Percentiles rank a stretch among this genome's conserved stretches.
phyloP scores from a whole-genome alignment of 2,113 vertebrate species.

The Gopherus evgoodei region DNA sequence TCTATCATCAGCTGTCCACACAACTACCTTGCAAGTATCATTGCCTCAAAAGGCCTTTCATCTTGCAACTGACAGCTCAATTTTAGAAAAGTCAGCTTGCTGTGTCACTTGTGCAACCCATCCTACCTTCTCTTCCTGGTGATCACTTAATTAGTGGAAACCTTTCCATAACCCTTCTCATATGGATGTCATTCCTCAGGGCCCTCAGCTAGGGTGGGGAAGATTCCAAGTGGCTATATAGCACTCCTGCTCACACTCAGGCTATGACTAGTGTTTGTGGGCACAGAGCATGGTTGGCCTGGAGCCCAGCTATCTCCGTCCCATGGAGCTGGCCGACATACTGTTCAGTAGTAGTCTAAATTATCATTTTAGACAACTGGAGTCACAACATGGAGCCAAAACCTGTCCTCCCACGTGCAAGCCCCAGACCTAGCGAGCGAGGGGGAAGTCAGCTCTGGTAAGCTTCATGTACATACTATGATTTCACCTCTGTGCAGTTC shows the following conservation, averaged over 20 bases:
- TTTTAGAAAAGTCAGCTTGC: background rate
- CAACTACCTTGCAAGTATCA: background rate
- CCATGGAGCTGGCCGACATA: background rate
- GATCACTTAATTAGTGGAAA: background rate
- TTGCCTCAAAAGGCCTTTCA: background rate
- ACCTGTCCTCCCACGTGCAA: background rate
- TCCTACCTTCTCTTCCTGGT: background rate
- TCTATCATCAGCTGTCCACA: background rate
- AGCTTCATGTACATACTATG: background rate
- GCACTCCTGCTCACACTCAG: background rate
- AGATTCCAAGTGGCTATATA: background rate
- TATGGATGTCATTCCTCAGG: background rate
- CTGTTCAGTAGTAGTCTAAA: background rate
- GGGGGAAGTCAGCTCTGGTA: background rate
- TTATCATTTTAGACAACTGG: background rate
- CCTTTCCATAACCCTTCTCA: background rate
- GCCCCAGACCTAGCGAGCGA: background rate
- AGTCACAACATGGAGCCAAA: background rate
- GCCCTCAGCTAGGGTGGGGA: background rate
- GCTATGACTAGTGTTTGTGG: background rate
- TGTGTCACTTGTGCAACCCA: background rate
- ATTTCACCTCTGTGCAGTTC: background rate
- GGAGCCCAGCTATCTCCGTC: background rate
- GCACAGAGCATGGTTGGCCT: background rate
- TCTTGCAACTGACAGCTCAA: background rate